Base-by-base conservation (phyloP, 2,797 vertebrate species). In the Anabacerthia variegaticeps region DNA sequence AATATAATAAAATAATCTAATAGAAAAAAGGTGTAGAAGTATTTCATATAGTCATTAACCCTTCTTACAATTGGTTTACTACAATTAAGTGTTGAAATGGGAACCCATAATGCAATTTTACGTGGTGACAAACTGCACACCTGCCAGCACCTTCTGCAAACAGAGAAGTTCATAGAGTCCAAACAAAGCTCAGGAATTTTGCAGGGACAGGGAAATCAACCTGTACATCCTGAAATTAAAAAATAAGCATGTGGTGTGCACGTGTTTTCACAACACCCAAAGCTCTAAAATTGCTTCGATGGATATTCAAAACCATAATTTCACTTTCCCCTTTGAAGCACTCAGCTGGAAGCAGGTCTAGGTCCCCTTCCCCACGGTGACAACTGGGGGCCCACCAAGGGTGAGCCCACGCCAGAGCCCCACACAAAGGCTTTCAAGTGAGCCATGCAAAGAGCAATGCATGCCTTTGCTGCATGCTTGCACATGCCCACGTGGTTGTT, bases 401-500 rank as follows among this genome's bases (percentile, higher is more conserved):
- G 22, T 12, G 41, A 24, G 32, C 22, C 37, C 18, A 7, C 1
- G 1, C 46, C 48, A 30, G 6, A 58, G 49, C 19, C 63, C 5
- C 24, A 22, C 81, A 41, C 36, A 26, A 27, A 89, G 23, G 24
- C 14, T 28, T 78, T 41, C 43, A 12, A 41, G 59, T 0, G 7
- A 62, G 37, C 21, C 81, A 39, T 55, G 72, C 37, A 51, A 37
- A 21, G 44, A 13, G 3, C 0, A 2, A 24, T 10, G 4, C 0
- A 2, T 11, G 51, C 66, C 58, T 39, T 6, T 23, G 54, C 78
- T 10, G 30, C 4, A 10, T 4, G 30, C n/a, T 13, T 39, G 32
- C 32, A 30, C 1, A 14, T 2, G 56, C 39, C 21, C 46, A 23
- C 0, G 2, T 1, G 51, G 46, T 5, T 32, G 20, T 2, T 55